Percentiles rank a stretch among this genome's conserved stretches.
phyloP scores from a whole-genome alignment of 1,140 invertebrate species.

The Sarcophaga peregrina region DNA sequence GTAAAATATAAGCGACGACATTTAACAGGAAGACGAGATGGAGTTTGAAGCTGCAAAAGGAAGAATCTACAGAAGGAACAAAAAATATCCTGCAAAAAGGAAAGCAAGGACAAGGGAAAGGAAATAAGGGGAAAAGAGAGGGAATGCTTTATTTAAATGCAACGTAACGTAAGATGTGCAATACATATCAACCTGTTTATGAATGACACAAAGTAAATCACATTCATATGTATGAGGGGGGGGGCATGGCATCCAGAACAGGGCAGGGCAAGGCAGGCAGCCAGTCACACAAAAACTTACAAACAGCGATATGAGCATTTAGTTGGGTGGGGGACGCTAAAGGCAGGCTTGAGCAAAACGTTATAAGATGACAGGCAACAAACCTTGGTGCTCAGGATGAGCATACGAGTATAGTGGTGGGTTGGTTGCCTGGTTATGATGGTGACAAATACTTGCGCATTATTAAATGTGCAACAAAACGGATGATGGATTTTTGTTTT shows the following conservation, averaged over 20 bases:
- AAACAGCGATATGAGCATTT: neutral
- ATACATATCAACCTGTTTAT: constrained; percentile 34
- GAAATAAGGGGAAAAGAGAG: neutral
- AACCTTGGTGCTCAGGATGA: neutral
- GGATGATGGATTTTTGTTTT: constrained; percentile 22
- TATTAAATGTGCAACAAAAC: constrained; percentile 22
- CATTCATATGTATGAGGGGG: neutral
- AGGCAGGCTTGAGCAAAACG: too few species aligned
- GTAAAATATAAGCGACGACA: too few species aligned
- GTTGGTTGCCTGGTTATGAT: constrained; percentile 14
- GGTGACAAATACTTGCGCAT: constrained; percentile 36
- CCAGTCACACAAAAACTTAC: neutral
- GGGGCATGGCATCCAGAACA: neutral
- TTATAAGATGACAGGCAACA: constrained; percentile 1
- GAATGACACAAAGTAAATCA: constrained; percentile 39
- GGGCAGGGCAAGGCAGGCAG: too few species aligned
- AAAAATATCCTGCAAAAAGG: neutral
- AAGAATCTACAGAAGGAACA: too few species aligned
- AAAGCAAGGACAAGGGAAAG: neutral
- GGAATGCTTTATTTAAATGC: constrained; percentile 14
- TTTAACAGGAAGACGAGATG: too few species aligned
- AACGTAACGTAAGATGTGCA: constrained; percentile 21
- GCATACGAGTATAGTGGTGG: neutral
- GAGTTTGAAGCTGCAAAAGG: too few species aligned
- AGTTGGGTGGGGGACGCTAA: neutral